Evolutionary conservation across 1,140 invertebrate genomes (phyloP), one percentile per base, ranked within the genome.

Genomic region (Bombus breviceps): DNA sequence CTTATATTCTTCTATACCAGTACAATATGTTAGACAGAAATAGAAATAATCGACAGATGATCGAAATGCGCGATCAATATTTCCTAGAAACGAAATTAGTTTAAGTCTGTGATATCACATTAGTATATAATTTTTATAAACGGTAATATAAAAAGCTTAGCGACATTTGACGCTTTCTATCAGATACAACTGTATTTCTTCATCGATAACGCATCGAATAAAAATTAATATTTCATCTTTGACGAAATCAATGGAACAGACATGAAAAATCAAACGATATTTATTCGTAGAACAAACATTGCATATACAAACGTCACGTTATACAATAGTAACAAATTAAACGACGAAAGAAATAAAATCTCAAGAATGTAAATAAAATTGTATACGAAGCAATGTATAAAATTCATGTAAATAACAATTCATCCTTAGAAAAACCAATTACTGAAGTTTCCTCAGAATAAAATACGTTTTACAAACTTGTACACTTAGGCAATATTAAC

Each of bases 141-240:
- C 32, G 12, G 3, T 15, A 47, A 85, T 75, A 39, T 25, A 43
- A n/a, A 9, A 12, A 69, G 18, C 37, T 73, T n/a, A 85, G 85
- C 71, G 78, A 77, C 62, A 22, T 18, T 53, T 68, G 9, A 25
- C 1, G 1, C 1, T 18, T 41, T 72, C 41, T n/a, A n/a, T 13
- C 4, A n/a, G 41, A n/a, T 73, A 72, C 13, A 25, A 18, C 39
- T 73, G 62, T 81, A 77, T 89, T 78, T 78, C 25, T 41, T 43
- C 22, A 41, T 28, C 41, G 78, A 88, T 89, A 88, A 89, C 41
- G n/a, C 32, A 39, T 57, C 6, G 8, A 22, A 2, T 4, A 15
- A 79, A 66, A 43, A 37, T n/a, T 37, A n/a, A 78, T 39, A 18
- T 4, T 22, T 64, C 82, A 74, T 47, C 34, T 32, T 15, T 15